Evolutionary conservation across 2,888 invertebrate genomes (phyloP).

Genomic region (Tachina grossa): DNA sequence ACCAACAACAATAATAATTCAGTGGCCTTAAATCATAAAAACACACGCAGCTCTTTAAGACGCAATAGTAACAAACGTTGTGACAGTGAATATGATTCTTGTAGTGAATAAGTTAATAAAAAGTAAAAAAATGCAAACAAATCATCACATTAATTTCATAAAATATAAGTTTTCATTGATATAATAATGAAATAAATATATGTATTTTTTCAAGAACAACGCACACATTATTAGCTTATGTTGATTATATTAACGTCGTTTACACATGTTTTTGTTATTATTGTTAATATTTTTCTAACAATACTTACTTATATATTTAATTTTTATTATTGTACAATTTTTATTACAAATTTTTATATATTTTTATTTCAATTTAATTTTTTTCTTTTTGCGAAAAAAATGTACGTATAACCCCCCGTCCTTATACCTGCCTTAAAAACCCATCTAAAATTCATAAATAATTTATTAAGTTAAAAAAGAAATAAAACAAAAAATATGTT

Average conservation of each 20-base stretch:
- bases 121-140: conserved; percentile 11
- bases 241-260: conserved; percentile 73
- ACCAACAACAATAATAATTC: conserved; percentile 67
- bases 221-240: conserved; percentile 52
- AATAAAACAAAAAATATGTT: conserved; percentile 48
- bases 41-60: conserved; percentile 66
- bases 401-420: conserved; percentile 42
- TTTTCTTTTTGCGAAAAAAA: conserved; percentile 69
- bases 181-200: not conserved
- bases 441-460: conserved; percentile 36
- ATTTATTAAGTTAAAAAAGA: conserved; percentile 63
- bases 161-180: conserved; percentile 12
- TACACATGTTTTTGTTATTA: conserved; percentile 54
- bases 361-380: conserved; percentile 52
- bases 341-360: conserved; percentile 37
- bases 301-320: conserved; percentile 35
- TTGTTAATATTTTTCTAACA: conserved; percentile 63
- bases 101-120: conserved; percentile 77
- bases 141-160: conserved; percentile 1
- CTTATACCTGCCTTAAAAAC: conserved; percentile 48
- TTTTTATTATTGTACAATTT: conserved; percentile 65
- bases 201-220: conserved; percentile 13
- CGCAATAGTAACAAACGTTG: conserved; percentile 71
- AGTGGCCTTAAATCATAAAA: conserved; percentile 67
- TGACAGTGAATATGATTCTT: conserved; percentile 81